Evolutionary conservation across 2,797 vertebrate genomes (phyloP).

Genomic region (Phalanger gymnotis): DNA sequence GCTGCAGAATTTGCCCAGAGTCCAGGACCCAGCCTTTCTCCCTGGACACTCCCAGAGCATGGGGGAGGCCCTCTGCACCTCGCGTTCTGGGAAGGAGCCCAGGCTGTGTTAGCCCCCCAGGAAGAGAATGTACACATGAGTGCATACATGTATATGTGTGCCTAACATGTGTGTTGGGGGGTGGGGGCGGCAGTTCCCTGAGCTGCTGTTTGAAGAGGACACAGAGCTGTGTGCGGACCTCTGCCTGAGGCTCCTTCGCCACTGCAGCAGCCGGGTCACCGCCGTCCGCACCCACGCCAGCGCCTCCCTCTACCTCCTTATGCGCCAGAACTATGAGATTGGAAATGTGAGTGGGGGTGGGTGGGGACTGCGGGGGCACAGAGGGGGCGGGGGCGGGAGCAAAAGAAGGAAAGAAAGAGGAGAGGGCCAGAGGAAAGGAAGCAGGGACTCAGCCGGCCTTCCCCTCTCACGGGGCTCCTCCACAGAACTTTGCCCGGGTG

Average conservation of each 20-base stretch:
- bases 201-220: slow-evolving; percentile 96
- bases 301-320: slow-evolving; percentile 95
- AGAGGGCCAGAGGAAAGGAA: background rate
- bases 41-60: background rate
- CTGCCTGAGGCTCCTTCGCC: slow-evolving; percentile 92
- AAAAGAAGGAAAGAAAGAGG: background rate
- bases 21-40: too few relatives aligned
- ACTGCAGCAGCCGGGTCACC: slow-evolving; percentile 91
- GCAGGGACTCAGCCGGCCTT: background rate
- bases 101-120: rapidly evolving
- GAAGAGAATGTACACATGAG: background rate
- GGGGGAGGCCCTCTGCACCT: background rate
- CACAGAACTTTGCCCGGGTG: slow-evolving; percentile 94
- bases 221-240: slow-evolving; percentile 94
- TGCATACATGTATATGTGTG: background rate
- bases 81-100: background rate
- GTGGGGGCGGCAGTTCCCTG: slow-evolving; percentile 88
- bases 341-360: slow-evolving; percentile 87
- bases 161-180: background rate
- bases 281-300: slow-evolving; percentile 92
- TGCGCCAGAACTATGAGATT: slow-evolving; percentile 97
- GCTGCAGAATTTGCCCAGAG: background rate
- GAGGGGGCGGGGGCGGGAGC: rapidly evolving
- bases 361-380: rapidly evolving
- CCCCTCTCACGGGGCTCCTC: rapidly evolving